Percentiles rank a stretch among this genome's conserved stretches.
Evolutionary conservation across 2,797 vertebrate species (phyloP).

Genomic region (Myotis planiceps): DNA sequence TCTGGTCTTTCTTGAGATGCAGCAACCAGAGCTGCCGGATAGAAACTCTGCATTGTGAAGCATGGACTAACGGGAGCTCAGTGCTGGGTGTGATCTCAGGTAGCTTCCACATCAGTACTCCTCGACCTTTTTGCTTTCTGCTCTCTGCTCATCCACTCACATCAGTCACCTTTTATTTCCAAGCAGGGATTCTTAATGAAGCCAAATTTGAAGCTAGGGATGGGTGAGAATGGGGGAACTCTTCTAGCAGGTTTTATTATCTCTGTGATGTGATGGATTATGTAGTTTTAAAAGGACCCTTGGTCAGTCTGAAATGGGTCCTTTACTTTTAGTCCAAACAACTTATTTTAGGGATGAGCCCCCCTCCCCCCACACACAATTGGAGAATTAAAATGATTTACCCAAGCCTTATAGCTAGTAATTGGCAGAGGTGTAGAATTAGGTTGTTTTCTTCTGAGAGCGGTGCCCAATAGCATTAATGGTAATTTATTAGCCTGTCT

Average conservation of each 20-base stretch:
- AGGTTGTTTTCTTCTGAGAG: background rate
- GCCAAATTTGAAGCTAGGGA: background rate
- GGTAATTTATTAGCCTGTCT: background rate
- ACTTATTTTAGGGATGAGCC: conserved; percentile 26
- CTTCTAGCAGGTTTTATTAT: background rate
- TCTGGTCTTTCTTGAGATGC: background rate
- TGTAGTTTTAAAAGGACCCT: background rate
- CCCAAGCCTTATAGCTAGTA: background rate
- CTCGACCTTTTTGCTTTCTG: background rate
- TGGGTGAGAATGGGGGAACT: background rate
- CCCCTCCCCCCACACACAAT: background rate
- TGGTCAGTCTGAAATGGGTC: background rate
- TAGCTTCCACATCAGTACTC: background rate
- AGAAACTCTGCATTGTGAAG: background rate
- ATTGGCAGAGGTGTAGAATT: background rate
- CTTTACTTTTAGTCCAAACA: background rate
- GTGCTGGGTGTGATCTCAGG: background rate
- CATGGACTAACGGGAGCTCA: too few relatives aligned
- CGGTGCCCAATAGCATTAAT: background rate
- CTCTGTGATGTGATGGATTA: background rate
- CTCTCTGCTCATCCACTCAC: fast-evolving
- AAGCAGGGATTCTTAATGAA: background rate
- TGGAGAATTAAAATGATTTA: background rate
- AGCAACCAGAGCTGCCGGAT: background rate
- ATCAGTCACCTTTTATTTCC: background rate